Conservation (phyloP, 2,888 invertebrate species). For the Axea sp. region DNA sequence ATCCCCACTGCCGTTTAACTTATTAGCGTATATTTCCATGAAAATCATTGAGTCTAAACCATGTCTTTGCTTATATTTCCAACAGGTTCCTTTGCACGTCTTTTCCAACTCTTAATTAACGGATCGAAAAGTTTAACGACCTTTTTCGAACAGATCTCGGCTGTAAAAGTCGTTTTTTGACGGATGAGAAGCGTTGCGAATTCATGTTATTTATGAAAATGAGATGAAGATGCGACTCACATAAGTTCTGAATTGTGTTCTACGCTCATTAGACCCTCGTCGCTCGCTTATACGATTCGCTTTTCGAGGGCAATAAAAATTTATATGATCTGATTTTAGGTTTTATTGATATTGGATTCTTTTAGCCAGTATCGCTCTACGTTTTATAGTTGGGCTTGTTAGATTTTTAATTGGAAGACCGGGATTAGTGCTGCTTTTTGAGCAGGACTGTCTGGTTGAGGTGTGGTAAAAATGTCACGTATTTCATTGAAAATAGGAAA, state of each 20-base stretch:
- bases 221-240: slow-evolving; percentile 70
- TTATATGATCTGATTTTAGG: slow-evolving; percentile 56
- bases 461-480: slow-evolving; percentile 53
- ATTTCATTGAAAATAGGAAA: slow-evolving; percentile 51
- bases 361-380: slow-evolving; percentile 22
- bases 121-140: slow-evolving; percentile 61
- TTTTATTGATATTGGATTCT: slow-evolving; percentile 56
- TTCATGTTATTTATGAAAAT: slow-evolving; percentile 78
- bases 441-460: slow-evolving; percentile 1
- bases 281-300: slow-evolving; percentile 16
- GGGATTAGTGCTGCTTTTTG: slow-evolving; percentile 35
- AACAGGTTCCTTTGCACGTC: background rate
- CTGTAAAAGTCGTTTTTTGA: slow-evolving; percentile 38
- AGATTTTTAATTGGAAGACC: slow-evolving; percentile 52
- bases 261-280: slow-evolving; percentile 42
- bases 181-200: slow-evolving; percentile 70
- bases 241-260: slow-evolving; percentile 23
- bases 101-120: slow-evolving; percentile 57
- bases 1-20: slow-evolving; percentile 49
- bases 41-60: slow-evolving; percentile 36
- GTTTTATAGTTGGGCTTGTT: slow-evolving; percentile 48
- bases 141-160: slow-evolving; percentile 21
- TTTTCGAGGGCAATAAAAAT: slow-evolving; percentile 49
- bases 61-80: slow-evolving; percentile 19
- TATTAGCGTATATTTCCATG: slow-evolving; percentile 57